Base-by-base conservation (phyloP, 2,888 invertebrate genomes). In the Geophilus truncorum region DNA sequence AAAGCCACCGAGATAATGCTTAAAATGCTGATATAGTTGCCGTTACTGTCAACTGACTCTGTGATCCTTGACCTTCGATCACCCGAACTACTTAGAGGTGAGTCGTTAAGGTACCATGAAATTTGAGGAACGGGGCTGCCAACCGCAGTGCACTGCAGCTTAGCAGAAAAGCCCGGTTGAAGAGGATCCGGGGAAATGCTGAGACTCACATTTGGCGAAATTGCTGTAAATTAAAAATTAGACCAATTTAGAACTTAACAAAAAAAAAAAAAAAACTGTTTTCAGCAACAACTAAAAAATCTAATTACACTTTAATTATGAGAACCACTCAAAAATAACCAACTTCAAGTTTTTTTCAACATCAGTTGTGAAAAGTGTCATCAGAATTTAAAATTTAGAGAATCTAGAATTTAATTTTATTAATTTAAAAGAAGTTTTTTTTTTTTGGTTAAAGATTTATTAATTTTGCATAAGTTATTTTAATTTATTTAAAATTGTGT, bases 81-180 rank as follows among this genome's bases (percentile, higher is more conserved):
- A 21, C 28, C 32, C 23, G 12, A 23, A n/a, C 25, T 70, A 23
- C 34, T 28, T 62, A 79, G 62, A 18, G 57, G 57, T 9, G 30
- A 28, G 62, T 32, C 79, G 32, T 79, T 57, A 23, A 79, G 62
- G 79, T 28, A 62, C 79, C 79, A 79, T 25, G 32, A 30, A 28
- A 79, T 30, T 28, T 30, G 28, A 23, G 79, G 79, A 12, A 62
- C 28, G 28, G 79, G 79, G 62, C 62, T 79, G 30, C 79, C 79
- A 79, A 57, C 28, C 30, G 62, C 62, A 23, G 62, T 28, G 57
- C 79, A 79, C 62, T 32, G 57, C 23, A 79, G 32, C 18, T 23
- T 28, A 25, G 36, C 28, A 30, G 57, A 30, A 7, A 25, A 28
- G 18, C 62, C 79, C 7, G 79, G 79, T 30, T 79, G 28, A n/a